A percentile compares a stretch with the other conserved stretches of the same genome.
Evolutionary conservation across 2,888 invertebrate species (phyloP).

Genomic region (Sarcophaga subvicina): DNA sequence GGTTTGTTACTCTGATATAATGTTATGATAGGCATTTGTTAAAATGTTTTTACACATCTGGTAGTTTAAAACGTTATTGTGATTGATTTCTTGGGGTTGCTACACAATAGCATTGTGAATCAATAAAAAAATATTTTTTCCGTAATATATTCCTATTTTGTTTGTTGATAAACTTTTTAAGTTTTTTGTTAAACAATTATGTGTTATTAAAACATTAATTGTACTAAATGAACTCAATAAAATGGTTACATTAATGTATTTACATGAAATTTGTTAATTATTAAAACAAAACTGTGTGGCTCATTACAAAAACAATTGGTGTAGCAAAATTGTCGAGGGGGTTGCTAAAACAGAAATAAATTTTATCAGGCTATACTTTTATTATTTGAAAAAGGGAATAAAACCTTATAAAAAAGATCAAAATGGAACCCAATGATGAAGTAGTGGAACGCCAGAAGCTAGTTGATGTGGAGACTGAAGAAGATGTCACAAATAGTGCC

Average conservation of each 20-base stretch:
- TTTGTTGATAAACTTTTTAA: slow-evolving; percentile 56
- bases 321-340: no score
- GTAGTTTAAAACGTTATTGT: neutral
- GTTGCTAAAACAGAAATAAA: neutral
- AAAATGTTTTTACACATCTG: neutral
- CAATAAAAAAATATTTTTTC: slow-evolving; percentile 31
- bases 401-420: slow-evolving; percentile 78
- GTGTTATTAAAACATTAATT: slow-evolving; percentile 2
- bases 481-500: slow-evolving; percentile 77
- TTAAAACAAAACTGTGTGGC: slow-evolving; percentile 1
- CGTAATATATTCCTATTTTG: slow-evolving; percentile 28
- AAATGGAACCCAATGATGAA: slow-evolving; percentile 82
- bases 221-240: neutral
- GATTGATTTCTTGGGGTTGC: neutral
- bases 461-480: slow-evolving; percentile 81
- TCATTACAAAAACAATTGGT: neutral
- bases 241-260: slow-evolving; percentile 25
- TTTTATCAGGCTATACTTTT: neutral
- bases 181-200: slow-evolving; percentile 39
- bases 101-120: no score
- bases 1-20: no score
- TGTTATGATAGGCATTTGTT: neutral
- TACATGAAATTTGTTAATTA: neutral
- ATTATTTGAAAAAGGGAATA: slow-evolving; percentile 72
- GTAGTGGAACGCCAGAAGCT: slow-evolving; percentile 81